phyloP scores from a whole-genome alignment of 2,797 vertebrate species.

The Antrozous pallidus region DNA sequence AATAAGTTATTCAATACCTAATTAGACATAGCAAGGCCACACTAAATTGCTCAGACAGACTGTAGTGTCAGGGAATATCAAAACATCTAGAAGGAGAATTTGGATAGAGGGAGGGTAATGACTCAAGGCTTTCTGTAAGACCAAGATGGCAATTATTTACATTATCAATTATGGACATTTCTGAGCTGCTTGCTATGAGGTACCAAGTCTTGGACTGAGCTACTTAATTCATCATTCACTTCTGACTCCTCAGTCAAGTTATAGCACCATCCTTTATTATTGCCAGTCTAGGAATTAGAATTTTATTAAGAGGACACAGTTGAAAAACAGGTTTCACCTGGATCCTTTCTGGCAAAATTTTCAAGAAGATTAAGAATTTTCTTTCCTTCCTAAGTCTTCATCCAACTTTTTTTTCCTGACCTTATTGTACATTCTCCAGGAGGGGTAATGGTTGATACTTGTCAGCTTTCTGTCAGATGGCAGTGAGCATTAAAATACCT shows the following conservation, averaged over 20 bases:
- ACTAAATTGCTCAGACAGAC: constrained; percentile 45
- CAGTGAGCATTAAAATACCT: not conserved
- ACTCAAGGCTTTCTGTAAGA: not conserved
- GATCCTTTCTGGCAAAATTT: constrained; percentile 34
- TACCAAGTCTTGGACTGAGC: not conserved
- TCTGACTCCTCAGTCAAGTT: constrained; percentile 14
- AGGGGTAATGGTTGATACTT: constrained; percentile 16
- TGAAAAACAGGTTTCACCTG: not conserved
- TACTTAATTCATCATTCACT: constrained; percentile 16
- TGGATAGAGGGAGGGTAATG: not conserved
- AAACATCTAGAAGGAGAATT: constrained; percentile 41
- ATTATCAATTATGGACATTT: not conserved
- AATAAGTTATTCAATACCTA: constrained; percentile 40
- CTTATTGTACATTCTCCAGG: not conserved
- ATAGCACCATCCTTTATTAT: constrained; percentile 38
- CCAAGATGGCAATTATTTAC: constrained; percentile 29
- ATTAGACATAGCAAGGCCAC: not conserved
- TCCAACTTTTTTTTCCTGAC: constrained; percentile 30
- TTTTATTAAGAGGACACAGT: constrained; percentile 32
- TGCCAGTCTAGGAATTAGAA: constrained; percentile 19
- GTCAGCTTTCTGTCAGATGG: constrained; percentile 19
- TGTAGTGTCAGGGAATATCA: constrained; percentile 17
- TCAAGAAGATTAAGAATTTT: constrained; percentile 45
- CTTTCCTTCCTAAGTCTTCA: constrained; percentile 38
- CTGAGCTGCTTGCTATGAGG: not conserved